These are phyloP conservation scores for Tyto alba DNA, from an alignment of 2,113 vertebrate species.

Conservation along the genomic window DNA sequence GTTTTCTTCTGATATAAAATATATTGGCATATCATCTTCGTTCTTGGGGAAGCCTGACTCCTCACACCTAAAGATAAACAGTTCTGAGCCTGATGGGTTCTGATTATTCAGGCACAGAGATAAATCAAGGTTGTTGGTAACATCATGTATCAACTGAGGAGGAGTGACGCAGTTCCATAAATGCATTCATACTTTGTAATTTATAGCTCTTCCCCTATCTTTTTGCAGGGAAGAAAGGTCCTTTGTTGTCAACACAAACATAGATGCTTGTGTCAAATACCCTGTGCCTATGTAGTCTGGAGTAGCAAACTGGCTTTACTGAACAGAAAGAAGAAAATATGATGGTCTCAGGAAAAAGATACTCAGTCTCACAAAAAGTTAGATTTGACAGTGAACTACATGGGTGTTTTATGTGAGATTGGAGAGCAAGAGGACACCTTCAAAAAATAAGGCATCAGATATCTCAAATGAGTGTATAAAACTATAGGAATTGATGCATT, in stretches of 20 bases:
- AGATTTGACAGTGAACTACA: not conserved
- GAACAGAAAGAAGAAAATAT: not conserved
- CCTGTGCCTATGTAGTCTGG: not conserved
- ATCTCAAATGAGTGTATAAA: not conserved
- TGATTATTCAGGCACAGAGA: not conserved
- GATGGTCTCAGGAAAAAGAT: not conserved
- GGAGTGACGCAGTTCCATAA: not conserved
- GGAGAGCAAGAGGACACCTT: not conserved
- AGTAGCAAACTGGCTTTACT: not conserved
- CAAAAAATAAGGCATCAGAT: not conserved
- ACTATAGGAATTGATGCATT: not conserved
- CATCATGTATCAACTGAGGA: not conserved
- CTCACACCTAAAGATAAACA: not conserved
- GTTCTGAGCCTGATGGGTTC: not conserved
- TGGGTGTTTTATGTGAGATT: not conserved
- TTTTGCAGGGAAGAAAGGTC: not conserved
- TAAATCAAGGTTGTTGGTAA: not conserved
- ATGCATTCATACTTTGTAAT: not conserved
- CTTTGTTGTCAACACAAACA: conserved; percentile 1
- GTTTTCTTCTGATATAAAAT: not conserved
- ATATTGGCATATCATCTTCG: not conserved
- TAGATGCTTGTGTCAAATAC: not conserved
- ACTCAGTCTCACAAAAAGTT: not conserved
- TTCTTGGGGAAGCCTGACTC: not conserved
- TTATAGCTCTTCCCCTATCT: not conserved